Conservation (phyloP, 2,888 invertebrate genomes). For the Ceriagrion tenellum region DNA sequence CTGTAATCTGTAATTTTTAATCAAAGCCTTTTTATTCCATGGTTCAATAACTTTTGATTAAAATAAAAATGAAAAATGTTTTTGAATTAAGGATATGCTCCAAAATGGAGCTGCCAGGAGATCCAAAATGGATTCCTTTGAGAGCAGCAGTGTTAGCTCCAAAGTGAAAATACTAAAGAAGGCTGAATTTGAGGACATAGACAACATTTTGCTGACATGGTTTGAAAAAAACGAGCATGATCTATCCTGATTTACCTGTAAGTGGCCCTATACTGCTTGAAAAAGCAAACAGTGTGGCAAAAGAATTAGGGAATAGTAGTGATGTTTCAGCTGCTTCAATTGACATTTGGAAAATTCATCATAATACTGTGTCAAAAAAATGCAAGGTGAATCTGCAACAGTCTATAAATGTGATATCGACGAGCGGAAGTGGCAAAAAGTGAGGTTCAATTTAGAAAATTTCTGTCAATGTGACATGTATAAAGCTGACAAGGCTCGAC, state of each 20-base stretch:
- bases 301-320: background rate
- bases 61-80: too few relatives aligned
- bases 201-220: background rate
- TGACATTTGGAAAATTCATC: background rate
- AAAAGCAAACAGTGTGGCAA: background rate
- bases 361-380: background rate
- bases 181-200: background rate
- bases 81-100: too few relatives aligned
- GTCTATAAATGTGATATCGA: background rate
- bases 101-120: too few relatives aligned
- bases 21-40: too few relatives aligned
- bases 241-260: background rate
- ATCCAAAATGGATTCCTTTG: too few relatives aligned
- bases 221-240: too few relatives aligned
- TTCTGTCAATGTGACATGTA: background rate
- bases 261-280: background rate
- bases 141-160: background rate
- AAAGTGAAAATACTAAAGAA: background rate
- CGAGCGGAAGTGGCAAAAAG: background rate
- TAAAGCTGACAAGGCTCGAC: background rate
- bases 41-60: too few relatives aligned
- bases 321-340: background rate
- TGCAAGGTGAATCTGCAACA: background rate
- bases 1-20: too few relatives aligned
- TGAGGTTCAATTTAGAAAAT: background rate